These are phyloP conservation scores for Triplophysa bombifrons DNA, from an alignment of 2,797 vertebrate genomes.

Conservation along the genomic window DNA sequence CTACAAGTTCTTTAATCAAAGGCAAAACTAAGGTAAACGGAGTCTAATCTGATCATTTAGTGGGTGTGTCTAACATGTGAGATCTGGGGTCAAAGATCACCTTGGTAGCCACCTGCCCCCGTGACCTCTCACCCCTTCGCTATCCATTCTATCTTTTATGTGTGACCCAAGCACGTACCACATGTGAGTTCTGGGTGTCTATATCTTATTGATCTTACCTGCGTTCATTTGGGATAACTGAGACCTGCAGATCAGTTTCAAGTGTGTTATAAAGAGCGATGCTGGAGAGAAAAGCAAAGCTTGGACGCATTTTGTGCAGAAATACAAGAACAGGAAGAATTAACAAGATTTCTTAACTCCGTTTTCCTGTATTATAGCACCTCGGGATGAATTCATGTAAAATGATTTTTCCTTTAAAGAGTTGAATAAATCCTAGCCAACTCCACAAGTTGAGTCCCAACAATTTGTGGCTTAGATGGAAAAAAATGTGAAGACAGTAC, in stretches of 20 bases:
- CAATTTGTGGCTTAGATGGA: not conserved
- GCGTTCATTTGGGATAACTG: not conserved
- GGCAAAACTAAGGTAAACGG: constrained; percentile 10
- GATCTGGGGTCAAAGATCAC: constrained; percentile 68
- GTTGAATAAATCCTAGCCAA: not conserved
- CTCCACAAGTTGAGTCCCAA: not conserved
- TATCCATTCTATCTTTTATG: constrained; percentile 69
- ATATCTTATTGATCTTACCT: constrained; percentile 12
- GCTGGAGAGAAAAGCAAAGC: not conserved
- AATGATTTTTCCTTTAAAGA: not conserved
- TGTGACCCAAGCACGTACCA: constrained; percentile 55
- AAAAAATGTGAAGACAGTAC: not conserved
- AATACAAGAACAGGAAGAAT: constrained; percentile 1
- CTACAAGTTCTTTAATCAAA: not conserved
- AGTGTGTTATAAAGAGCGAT: not conserved
- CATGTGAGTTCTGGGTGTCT: constrained; percentile 41
- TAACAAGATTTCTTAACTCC: not conserved
- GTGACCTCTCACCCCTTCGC: constrained; percentile 64
- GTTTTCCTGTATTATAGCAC: not conserved
- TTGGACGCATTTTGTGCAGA: not conserved
- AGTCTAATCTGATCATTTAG: constrained; percentile 65
- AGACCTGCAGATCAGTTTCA: constrained; percentile 1
- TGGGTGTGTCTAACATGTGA: constrained; percentile 62
- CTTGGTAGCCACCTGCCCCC: constrained; percentile 72
- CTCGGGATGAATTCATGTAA: not conserved